Percentiles rank a stretch among this genome's conserved stretches.
Conservation (phyloP, 1,140 invertebrate species). For the Fopius arisanus region DNA sequence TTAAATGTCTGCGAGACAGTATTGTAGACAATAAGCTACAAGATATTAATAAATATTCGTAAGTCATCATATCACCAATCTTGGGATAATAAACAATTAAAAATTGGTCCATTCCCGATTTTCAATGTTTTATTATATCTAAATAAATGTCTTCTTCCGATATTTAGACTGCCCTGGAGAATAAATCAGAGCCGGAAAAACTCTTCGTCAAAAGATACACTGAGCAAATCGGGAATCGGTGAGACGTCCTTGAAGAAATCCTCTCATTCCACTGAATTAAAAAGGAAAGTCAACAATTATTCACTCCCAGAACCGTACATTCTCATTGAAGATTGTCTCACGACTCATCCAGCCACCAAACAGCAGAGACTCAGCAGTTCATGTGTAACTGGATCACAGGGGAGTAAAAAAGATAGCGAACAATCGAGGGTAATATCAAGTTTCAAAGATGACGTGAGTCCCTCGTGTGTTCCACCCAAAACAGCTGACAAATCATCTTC, state of each 20-base stretch:
- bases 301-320: not conserved
- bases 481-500: not conserved
- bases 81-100: too few relatives aligned
- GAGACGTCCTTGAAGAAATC: not conserved
- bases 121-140: too few relatives aligned
- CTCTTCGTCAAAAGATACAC: not conserved
- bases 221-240: not conserved
- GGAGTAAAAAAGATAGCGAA: not conserved
- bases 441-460: not conserved
- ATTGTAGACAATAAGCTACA: not conserved
- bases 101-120: not conserved
- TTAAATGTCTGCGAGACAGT: not conserved
- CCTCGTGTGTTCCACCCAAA: not conserved
- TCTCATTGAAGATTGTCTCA: not conserved
- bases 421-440: not conserved
- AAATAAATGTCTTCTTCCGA: too few relatives aligned
- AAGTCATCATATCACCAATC: not conserved
- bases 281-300: not conserved
- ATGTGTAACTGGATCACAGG: not conserved
- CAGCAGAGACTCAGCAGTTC: not conserved
- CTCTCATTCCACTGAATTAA: not conserved
- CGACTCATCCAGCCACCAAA: not conserved
- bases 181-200: not conserved
- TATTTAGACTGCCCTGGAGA: not conserved
- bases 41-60: constrained; percentile 3